Base-by-base conservation (phyloP, 2,797 vertebrate species). In the Arctocebus calabarensis region DNA sequence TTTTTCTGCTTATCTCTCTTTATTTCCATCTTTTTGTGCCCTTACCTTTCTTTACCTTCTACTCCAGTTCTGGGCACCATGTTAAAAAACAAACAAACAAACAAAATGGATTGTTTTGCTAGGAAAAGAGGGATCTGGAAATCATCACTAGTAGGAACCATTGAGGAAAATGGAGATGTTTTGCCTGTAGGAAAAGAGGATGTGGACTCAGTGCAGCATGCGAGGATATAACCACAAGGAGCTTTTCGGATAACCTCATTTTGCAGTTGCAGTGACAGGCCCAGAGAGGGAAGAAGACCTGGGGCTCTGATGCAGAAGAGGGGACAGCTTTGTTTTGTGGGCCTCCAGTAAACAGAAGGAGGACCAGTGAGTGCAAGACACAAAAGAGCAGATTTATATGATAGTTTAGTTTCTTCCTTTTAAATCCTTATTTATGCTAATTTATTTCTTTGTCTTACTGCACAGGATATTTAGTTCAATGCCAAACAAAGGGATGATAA, bases 321-420 rank as follows among this genome's bases (percentile, higher is more conserved):
- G 19, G 70, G 27, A 86, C 75, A 92, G 71, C 66, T 94, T 83
- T 84, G 29, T 66, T 94, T 61, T 84, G 88, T 37, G 73, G 48
- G 77, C 61, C 88, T 92, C 84, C 73, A 90, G 82, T 13, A 95
- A 90, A 73, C 85, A 87, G 59, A 91, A 96, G 78, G 48, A 93
- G 40, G 62, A 83, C 7, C 9, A 84, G 40, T 82, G 62, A 74
- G 66, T 92, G 74, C 92, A 84, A 90, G 48, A 90, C 45, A 71
- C 5, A 59, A 96, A 55, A 62, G 90, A 23, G 20, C 32, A 78
- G 48, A 55, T 78, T 78, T 55, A 78, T 90, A 86, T 88, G 77
- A 84, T 40, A 96, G 29, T 84, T 91, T 84, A 87, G 66, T 93
- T 90, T 95, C 77, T 93, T 91, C 70, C 68, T 93, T 88, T 70